Percentiles rank a stretch among this genome's conserved stretches.
Evolutionary conservation across 2,113 vertebrate genomes (phyloP).

Genomic region (Pica pica): DNA sequence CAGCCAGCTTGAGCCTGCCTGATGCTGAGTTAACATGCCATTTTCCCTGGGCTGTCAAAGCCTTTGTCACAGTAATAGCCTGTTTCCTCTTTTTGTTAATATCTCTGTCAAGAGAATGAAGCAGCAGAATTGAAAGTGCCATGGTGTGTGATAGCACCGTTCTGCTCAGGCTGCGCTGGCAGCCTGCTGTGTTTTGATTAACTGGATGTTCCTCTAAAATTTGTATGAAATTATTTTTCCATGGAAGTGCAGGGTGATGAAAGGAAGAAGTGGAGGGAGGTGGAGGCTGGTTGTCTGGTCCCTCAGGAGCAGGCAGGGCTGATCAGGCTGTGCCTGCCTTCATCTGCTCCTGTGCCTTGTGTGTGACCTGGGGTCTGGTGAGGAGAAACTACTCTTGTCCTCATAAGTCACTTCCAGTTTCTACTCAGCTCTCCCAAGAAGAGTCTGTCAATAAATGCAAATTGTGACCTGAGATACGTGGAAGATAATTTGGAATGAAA

Average conservation of each 20-base stretch:
- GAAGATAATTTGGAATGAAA: neutral
- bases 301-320: neutral
- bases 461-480: neutral
- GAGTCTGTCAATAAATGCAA: neutral
- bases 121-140: constrained; percentile 48
- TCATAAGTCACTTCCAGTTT: neutral
- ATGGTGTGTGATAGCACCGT: neutral
- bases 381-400: neutral
- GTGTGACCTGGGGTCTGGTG: accelerated
- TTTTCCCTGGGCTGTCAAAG: constrained; percentile 51
- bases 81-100: constrained; percentile 61
- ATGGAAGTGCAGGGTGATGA: neutral
- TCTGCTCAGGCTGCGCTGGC: neutral
- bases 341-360: neutral
- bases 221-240: constrained; percentile 44
- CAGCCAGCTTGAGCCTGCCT: neutral
- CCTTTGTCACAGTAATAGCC: constrained; percentile 38
- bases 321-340: accelerated
- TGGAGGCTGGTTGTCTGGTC: neutral
- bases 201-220: constrained; percentile 33
- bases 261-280: neutral
- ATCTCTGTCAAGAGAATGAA: constrained; percentile 50
- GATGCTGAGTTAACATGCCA: neutral
- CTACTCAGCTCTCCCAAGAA: neutral
- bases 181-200: constrained; percentile 48